Evolutionary conservation across 2,797 vertebrate genomes (phyloP).

Genomic region (Gymnoscopelus braueri): DNA sequence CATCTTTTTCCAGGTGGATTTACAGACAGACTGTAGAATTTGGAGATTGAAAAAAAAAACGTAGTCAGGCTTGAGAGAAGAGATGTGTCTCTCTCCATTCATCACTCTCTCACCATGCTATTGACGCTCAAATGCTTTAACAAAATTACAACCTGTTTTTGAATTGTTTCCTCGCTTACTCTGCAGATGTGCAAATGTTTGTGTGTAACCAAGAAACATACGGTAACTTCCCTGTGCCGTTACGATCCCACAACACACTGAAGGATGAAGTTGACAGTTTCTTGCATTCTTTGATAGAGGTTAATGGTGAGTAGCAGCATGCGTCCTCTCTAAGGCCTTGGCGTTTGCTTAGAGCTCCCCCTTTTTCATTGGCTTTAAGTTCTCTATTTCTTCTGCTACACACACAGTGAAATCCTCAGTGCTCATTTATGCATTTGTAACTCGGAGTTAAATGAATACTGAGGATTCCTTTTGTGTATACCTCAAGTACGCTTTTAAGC

Average conservation of each 20-base stretch:
- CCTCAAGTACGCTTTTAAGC: slow-evolving; percentile 11
- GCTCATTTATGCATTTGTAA: too few relatives aligned
- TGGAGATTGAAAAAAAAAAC: too few relatives aligned
- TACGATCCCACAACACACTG: slow-evolving; percentile 86
- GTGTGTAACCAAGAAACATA: slow-evolving; percentile 89
- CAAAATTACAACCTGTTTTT: too few relatives aligned
- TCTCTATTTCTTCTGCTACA: slow-evolving; percentile 26
- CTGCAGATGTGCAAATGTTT: slow-evolving; percentile 91
- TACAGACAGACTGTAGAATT: too few relatives aligned
- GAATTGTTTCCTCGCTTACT: not conserved
- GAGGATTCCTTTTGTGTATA: not conserved
- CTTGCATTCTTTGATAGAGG: slow-evolving; percentile 86
- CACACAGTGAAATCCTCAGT: too few relatives aligned
- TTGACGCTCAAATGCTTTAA: too few relatives aligned
- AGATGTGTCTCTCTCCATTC: too few relatives aligned
- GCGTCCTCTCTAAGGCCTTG: not conserved
- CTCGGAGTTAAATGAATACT: not conserved
- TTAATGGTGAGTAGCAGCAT: slow-evolving; percentile 84
- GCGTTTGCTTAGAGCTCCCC: slow-evolving; percentile 14
- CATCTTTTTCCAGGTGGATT: too few relatives aligned
- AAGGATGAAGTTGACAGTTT: slow-evolving; percentile 91
- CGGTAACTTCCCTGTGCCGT: slow-evolving; percentile 88
- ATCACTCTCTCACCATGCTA: too few relatives aligned
- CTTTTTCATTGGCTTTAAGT: slow-evolving; percentile 21
- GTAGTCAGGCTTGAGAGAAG: too few relatives aligned